Evolutionary conservation across 2,113 vertebrate genomes (phyloP), one percentile per base, ranked within the genome.

Genomic region (Myanophis thanlyinensis): DNA sequence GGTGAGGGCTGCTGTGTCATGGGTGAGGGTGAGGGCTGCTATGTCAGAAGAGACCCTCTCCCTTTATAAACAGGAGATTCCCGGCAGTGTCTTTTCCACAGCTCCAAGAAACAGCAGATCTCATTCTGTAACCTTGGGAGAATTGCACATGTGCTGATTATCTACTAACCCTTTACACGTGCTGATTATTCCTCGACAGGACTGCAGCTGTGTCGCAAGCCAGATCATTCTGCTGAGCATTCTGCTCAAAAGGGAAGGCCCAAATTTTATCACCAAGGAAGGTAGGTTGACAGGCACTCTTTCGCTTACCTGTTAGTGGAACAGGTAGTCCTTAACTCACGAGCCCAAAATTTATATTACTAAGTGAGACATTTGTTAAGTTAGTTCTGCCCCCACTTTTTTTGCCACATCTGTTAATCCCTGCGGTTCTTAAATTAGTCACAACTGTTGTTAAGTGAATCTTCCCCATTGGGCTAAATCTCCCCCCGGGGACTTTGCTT

Each of bases 231-330:
- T 99, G 84, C 97, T 98, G 1, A 97, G 97, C 87, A 96, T 99
- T 93, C 96, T 99, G 13, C 97, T 99, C 27, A 98, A 98, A 97
- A 98, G 98, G 95, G 99, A 99, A 96, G 99, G 99, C 35, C 98
- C 98, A 1, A 95, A 98, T 96, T 99, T 98, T 93, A 98, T 99
- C 52, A 97, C 97, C n/a, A 98, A 96, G 95, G 98, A 99, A 93
- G 99, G 99, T 99, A 98, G 95, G 97, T 90, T 49, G 52, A 56
- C 84, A 56, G 90, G 54, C 35, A n/a, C 86, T 91, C 93, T 22
- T 95, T 44, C 87, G n/a, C 46, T 30, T 91, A 85, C 25, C 53
- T 44, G 89, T 46, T 89, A 92, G 59, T 85, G 89, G 67, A 89
- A 91, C 20, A 53, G 52, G 52, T 20, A 20, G 4, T 53, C 52